Conservation (phyloP, 1,140 invertebrate species). For the Scaptomyza graminum region DNA sequence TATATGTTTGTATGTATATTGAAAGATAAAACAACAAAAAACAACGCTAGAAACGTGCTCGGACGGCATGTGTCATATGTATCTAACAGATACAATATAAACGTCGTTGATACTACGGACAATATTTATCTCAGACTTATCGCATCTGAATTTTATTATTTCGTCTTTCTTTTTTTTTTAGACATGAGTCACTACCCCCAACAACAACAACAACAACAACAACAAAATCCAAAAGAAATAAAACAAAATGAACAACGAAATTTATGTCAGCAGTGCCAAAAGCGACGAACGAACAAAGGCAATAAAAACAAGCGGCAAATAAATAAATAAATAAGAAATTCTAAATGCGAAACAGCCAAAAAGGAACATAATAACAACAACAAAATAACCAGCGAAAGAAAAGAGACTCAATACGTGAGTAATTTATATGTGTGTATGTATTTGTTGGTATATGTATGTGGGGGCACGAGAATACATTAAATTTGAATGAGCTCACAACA, state of each 20-base stretch:
- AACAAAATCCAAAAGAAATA: constrained; percentile 22
- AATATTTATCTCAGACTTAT: constrained; percentile 18
- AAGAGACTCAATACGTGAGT: no score
- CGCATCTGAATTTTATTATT: constrained; percentile 46
- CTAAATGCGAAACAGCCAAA: constrained; percentile 32
- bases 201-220: constrained; percentile 2
- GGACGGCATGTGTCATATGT: constrained; percentile 71
- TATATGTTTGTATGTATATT: constrained; percentile 31
- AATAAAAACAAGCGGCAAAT: constrained; percentile 71
- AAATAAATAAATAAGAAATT: constrained; percentile 69
- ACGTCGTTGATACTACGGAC: constrained; percentile 12
- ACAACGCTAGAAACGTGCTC: constrained; percentile 69
- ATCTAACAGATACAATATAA: constrained; percentile 60
- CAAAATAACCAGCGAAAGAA: no score
- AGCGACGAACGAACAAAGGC: constrained; percentile 58
- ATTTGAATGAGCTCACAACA: constrained; percentile 62
- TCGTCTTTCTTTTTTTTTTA: constrained; percentile 45
- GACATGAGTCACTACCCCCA: constrained; percentile 70
- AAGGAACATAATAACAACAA: neutral
- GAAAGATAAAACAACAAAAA: neutral
- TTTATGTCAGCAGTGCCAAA: constrained; percentile 82
- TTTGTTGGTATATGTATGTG: neutral
- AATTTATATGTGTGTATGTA: neutral
- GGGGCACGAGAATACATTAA: constrained; percentile 35
- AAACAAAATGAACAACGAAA: constrained; percentile 63